Evolutionary conservation across 2,113 vertebrate species (phyloP), one percentile per base, ranked within the genome.

Genomic region (Platycercus adscitus): DNA sequence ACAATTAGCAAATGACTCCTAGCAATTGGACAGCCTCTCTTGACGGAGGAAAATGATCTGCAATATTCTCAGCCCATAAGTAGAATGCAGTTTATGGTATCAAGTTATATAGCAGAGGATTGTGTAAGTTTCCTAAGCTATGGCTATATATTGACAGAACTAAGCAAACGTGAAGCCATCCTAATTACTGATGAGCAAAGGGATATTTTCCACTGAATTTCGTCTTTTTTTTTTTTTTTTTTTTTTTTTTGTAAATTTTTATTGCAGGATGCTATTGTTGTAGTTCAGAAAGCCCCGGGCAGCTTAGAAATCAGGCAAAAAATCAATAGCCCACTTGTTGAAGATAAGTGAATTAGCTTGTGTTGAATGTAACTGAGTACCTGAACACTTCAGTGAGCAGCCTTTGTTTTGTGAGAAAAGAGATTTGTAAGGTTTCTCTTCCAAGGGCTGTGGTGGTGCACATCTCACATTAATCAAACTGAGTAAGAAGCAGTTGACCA

Each of bases 271-370:
- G 78, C 96, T 96, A 93, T 97, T 98, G 97, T 97, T 97, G 97
- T 96, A 93, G 60, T 96, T 97, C 95, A 97, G 95, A 98, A 98
- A 97, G 97, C 97, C 98, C 94, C 18, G 9, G 97, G 98, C 97
- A 98, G 94, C 96, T 97, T 97, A 98, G 97, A 97, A 98, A 98
- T 98, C 96, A 96, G 96, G 96, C 95, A 96, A 96, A 97, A 98
- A 98, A 98, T 98, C 98, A 98, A 98, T 98, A 98, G 97, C 94
- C 97, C 96, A 98, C 98, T 98, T 98, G 98, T 98, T 98, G 98
- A 97, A 96, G 97, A 96, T 97, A 96, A 98, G 97, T 98, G 97
- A 98, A 98, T 98, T 97, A 98, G 97, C 97, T 97, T 97, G 98
- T 97, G 97, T 97, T 97, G 97, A 97, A 98, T 98, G 97, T 97